These are phyloP conservation scores for Colostygia pectinataria DNA, from an alignment of 2,888 invertebrate genomes.

Conservation along the genomic window DNA sequence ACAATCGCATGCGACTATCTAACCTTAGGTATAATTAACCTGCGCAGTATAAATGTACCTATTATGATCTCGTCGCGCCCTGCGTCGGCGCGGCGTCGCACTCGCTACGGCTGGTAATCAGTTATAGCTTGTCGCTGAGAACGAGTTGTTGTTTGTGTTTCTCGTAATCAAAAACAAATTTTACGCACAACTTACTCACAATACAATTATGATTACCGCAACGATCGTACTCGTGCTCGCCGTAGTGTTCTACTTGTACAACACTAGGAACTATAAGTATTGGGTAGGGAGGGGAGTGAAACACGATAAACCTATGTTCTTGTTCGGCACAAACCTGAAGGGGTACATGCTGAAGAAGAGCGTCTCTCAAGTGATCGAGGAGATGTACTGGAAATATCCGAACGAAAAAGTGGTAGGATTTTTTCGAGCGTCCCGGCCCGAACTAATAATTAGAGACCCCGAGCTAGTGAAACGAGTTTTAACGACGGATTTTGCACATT, in stretches of 20 bases:
- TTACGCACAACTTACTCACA: no score
- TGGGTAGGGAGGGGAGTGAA: slow-evolving; percentile 53
- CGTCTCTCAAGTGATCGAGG: slow-evolving; percentile 44
- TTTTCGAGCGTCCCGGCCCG: slow-evolving; percentile 47
- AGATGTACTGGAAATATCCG: slow-evolving; percentile 55
- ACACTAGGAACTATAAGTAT: slow-evolving; percentile 51
- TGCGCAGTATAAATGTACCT: no score
- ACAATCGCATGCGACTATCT: no score
- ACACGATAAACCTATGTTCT: slow-evolving; percentile 48
- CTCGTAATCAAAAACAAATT: not conserved
- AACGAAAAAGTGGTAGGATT: slow-evolving; percentile 56
- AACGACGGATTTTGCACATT: slow-evolving; percentile 54
- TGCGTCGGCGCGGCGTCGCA: not conserved
- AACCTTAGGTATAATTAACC: no score
- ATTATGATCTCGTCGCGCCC: no score
- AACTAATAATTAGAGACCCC: slow-evolving; percentile 58
- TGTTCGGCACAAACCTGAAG: slow-evolving; percentile 48
- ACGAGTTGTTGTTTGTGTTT: slow-evolving; percentile 3
- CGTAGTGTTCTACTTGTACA: slow-evolving; percentile 48
- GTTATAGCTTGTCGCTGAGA: not conserved
- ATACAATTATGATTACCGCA: slow-evolving; percentile 32
- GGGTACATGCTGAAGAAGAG: slow-evolving; percentile 44
- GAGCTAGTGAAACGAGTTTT: slow-evolving; percentile 54
- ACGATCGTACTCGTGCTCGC: slow-evolving; percentile 31
- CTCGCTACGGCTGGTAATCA: slow-evolving; percentile 1